Evolutionary conservation across 2,113 vertebrate genomes (phyloP).

Genomic region (Pogonocichla stellata): DNA sequence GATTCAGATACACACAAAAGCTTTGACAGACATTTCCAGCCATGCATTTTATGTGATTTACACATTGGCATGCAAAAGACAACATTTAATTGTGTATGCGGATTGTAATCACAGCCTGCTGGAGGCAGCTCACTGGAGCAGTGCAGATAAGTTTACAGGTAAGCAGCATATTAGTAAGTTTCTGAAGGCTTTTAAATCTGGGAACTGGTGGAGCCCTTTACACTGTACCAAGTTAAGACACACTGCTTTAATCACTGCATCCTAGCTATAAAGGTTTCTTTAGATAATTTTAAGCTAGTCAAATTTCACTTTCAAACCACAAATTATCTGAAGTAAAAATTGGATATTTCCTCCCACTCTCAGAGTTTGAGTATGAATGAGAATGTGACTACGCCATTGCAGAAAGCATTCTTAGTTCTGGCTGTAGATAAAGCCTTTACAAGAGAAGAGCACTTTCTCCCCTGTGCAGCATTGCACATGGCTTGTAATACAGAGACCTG

Average conservation of each 20-base stretch:
- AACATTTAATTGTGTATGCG: fast-evolving
- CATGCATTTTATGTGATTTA: background rate
- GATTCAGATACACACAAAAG: background rate
- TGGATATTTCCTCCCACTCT: background rate
- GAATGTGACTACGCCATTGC: background rate
- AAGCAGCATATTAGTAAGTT: background rate
- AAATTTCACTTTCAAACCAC: background rate
- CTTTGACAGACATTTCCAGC: background rate
- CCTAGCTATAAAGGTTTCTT: background rate
- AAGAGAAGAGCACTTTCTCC: background rate
- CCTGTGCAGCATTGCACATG: fast-evolving
- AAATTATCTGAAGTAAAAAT: background rate
- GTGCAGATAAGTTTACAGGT: background rate
- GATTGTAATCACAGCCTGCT: background rate
- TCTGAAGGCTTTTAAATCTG: background rate
- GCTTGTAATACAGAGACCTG: background rate
- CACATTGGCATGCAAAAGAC: background rate
- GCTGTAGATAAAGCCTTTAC: background rate
- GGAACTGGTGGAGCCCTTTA: background rate
- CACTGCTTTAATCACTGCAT: background rate
- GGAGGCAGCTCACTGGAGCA: background rate
- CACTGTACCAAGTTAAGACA: background rate
- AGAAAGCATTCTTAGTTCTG: background rate
- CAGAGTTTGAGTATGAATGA: background rate
- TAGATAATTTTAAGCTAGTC: background rate